These are phyloP conservation scores for Coranthus polyacanthus DNA, from an alignment of 2,797 vertebrate genomes.

Conservation along the genomic window DNA sequence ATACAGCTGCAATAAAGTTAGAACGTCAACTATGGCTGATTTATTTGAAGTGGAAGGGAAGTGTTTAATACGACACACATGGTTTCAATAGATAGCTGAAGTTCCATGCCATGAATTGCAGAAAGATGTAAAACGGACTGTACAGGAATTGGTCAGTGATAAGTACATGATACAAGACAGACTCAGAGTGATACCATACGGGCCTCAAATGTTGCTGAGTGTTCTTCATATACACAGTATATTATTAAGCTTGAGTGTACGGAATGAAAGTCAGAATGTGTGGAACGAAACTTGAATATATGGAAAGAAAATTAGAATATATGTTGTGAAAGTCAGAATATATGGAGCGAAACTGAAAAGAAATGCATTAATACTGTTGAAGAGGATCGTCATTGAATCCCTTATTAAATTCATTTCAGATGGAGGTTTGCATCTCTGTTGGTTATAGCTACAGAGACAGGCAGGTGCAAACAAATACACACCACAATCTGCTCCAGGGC, in stretches of 20 bases:
- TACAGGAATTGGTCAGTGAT: slow-evolving; percentile 78
- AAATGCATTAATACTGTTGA: no score
- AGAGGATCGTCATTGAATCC: slow-evolving; percentile 1
- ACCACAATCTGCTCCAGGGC: slow-evolving; percentile 53
- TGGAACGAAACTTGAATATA: no score
- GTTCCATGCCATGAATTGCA: slow-evolving; percentile 73
- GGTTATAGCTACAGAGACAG: slow-evolving; percentile 64
- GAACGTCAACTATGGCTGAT: slow-evolving; percentile 84
- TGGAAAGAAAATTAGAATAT: no score
- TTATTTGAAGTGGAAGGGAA: slow-evolving; percentile 88
- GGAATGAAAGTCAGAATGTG: no score
- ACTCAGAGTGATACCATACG: slow-evolving; percentile 60
- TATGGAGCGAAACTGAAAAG: no score
- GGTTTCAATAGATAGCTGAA: slow-evolving; percentile 86
- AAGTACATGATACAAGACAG: slow-evolving; percentile 81
- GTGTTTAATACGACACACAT: slow-evolving; percentile 87
- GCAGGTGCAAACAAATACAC: slow-evolving; percentile 69
- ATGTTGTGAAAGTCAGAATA: no score
- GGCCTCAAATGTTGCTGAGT: slow-evolving; percentile 28
- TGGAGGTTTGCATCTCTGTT: slow-evolving; percentile 35
- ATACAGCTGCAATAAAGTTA: slow-evolving; percentile 84
- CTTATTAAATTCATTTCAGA: slow-evolving; percentile 1
- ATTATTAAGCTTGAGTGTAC: no score
- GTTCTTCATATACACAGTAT: not conserved
- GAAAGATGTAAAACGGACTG: slow-evolving; percentile 80